Conservation (phyloP, 2,797 vertebrate species). For the Onychomys torridus region DNA sequence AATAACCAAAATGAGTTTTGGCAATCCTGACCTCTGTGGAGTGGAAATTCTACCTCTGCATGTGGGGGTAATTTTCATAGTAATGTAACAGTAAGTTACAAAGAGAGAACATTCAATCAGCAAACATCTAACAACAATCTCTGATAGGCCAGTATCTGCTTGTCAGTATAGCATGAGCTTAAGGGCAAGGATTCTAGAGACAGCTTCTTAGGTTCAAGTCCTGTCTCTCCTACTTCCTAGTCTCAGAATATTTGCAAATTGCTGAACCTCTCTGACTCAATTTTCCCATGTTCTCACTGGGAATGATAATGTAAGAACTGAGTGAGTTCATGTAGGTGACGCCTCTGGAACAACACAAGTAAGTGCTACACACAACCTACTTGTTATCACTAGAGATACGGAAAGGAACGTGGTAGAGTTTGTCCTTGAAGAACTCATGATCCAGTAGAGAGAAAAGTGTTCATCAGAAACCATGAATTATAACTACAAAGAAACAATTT, state of each 20-base stretch:
- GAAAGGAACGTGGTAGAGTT: background rate
- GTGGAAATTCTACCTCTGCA: background rate
- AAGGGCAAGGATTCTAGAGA: background rate
- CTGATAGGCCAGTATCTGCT: background rate
- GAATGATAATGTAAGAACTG: background rate
- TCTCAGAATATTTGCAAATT: background rate
- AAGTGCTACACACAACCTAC: conserved; percentile 4
- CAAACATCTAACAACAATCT: background rate
- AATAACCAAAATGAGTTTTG: conserved; percentile 17
- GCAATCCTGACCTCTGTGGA: background rate
- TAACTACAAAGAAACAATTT: conserved; percentile 40
- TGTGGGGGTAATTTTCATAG: background rate
- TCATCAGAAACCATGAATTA: conserved; percentile 50
- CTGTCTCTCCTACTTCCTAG: background rate
- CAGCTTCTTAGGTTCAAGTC: background rate
- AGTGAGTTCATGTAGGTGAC: background rate
- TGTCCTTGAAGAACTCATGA: conserved; percentile 23
- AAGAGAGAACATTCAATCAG: background rate
- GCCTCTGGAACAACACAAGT: background rate
- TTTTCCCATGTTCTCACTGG: background rate
- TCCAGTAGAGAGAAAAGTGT: conserved; percentile 21
- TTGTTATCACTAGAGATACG: background rate
- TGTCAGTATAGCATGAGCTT: background rate
- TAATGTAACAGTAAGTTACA: conserved; percentile 2
- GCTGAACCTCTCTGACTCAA: background rate